Percentiles rank a stretch among this genome's conserved stretches.
Conservation (phyloP, 2,888 invertebrate genomes). For the Drosophila prostipennis region DNA sequence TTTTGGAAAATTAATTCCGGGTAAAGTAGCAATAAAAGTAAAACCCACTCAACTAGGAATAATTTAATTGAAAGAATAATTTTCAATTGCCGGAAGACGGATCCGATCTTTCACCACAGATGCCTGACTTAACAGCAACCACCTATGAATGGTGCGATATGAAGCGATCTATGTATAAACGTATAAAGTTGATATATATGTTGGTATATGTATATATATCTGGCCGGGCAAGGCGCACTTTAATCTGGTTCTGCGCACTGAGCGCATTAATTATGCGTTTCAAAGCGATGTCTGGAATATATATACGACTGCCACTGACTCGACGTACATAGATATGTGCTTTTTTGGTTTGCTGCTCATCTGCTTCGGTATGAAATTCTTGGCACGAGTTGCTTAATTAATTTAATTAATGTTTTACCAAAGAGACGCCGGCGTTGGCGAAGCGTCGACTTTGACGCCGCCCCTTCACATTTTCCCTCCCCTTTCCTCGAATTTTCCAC, state of each 20-base stretch:
- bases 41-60: constrained; percentile 12
- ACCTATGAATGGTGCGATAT: constrained; percentile 6
- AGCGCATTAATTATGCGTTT: constrained; percentile 79
- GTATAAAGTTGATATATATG: constrained; percentile 1
- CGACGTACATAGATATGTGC: constrained; percentile 1
- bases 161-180: constrained; percentile 4
- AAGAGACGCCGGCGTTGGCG: constrained; percentile 62
- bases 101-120: constrained; percentile 23
- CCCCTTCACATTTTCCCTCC: constrained; percentile 11
- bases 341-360: constrained; percentile 41
- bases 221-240: constrained; percentile 53
- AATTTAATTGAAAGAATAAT: constrained; percentile 26
- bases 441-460: constrained; percentile 44
- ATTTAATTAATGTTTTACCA: constrained; percentile 77
- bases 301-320: neutral
- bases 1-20: constrained; percentile 7
- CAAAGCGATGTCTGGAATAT: constrained; percentile 58
- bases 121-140: constrained; percentile 28
- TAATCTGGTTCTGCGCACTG: constrained; percentile 75
- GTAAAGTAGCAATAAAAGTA: constrained; percentile 25
- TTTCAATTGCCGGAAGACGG: constrained; percentile 36
- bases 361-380: constrained; percentile 56
- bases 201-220: neutral
- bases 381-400: constrained; percentile 79
- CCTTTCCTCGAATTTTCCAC: neutral